Evolutionary conservation across 2,113 vertebrate genomes (phyloP).

Genomic region (Tonatia bakeri): DNA sequence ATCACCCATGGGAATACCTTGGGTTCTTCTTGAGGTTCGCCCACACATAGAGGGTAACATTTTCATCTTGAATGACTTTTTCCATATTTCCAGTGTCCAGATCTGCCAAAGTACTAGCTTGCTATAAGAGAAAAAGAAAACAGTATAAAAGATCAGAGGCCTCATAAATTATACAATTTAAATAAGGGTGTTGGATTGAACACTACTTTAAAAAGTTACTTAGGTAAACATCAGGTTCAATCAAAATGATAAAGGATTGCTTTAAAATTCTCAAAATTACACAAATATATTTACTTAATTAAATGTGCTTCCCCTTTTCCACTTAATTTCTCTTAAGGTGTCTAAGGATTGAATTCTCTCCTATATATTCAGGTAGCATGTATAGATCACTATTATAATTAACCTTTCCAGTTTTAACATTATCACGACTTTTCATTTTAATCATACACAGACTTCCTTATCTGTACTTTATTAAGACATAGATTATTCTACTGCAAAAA

Average conservation of each 20-base stretch:
- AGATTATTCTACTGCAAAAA: not conserved
- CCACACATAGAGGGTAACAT: constrained; percentile 90
- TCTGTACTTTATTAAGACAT: not conserved
- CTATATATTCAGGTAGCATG: not conserved
- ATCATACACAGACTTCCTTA: not conserved
- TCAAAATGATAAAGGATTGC: not conserved
- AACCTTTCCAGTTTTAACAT: not conserved
- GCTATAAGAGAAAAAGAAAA: constrained; percentile 75
- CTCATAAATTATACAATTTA: not conserved
- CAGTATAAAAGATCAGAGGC: not conserved
- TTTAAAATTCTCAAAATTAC: not conserved
- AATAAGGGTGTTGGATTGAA: not conserved
- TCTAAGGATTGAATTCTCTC: not conserved
- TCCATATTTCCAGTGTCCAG: constrained; percentile 92
- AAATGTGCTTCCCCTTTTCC: not conserved
- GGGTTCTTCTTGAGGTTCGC: constrained; percentile 92
- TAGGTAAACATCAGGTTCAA: not conserved
- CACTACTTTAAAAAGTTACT: not conserved
- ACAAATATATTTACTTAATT: not conserved
- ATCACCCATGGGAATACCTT: constrained; percentile 79
- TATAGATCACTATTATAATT: not conserved
- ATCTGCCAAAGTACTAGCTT: constrained; percentile 81
- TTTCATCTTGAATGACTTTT: constrained; percentile 82
- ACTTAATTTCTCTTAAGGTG: not conserved
- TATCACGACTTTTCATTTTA: not conserved